Base-by-base conservation (phyloP, 2,888 invertebrate species). In the Calliphora vomitoria region DNA sequence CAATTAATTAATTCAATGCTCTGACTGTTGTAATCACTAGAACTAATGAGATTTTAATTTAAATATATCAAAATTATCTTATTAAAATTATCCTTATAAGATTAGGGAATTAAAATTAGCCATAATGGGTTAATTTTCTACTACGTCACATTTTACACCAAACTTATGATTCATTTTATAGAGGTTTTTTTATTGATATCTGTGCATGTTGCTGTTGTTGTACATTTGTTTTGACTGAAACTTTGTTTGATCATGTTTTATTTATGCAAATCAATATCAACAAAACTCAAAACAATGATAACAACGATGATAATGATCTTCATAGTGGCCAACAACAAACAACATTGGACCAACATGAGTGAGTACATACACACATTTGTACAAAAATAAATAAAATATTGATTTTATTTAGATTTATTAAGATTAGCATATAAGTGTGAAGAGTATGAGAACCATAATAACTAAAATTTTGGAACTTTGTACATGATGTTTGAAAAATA, bases 381-480 rank as follows among this genome's bases (percentile, higher is more conserved):
- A 6, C 5, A 35, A 5, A 8, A 15, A 5, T 62, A 18, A 66
- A 66, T 25, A 55, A 60, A 31, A 25, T 31, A 74, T 74, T 62
- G 44, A 62, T 47, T 31, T 75, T 0, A 38, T 31, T 20, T 58
- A 76, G 15, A 58, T 44, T 44, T 47, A n/a, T 76, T 62, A 2
- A 38, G 25, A 18, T 53, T 81, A 81, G 53, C 80, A 81, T 38
- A 10, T 25, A 8, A 50, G 53, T 81, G 80, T 53, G 62, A 81
- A 62, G 15, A 15, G 20, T 38, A 5, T 55, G 44, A 53, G 41
- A 76, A 64, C 11, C 71, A 13, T 8, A 18, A 38, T 6, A n/a
- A 18, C 41, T n/a, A 53, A 55, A 55, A 55, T 18, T 53, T 44
- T 25, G 4, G 3, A 35, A 38, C 18, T 68, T 68, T 25, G 44